phyloP scores from a whole-genome alignment of 1,140 invertebrate species.

The Philopotamus ludificatus region DNA sequence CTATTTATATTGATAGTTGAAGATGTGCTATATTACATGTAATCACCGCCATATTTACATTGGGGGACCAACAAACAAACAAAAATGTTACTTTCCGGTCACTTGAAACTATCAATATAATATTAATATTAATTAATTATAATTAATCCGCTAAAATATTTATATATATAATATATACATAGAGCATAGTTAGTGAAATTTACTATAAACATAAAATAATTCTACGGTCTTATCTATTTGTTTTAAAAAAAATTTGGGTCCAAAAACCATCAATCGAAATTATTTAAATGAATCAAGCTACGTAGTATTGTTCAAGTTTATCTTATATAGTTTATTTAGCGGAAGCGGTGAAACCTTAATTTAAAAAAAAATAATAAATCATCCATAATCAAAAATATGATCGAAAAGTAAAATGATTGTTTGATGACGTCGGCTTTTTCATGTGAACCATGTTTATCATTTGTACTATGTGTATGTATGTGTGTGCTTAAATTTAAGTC shows the following conservation, averaged over 20 bases:
- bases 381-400: not conserved
- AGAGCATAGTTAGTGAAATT: constrained; percentile 33
- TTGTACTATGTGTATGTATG: constrained; percentile 10
- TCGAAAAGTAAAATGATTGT: too few relatives aligned
- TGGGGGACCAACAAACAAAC: too few relatives aligned
- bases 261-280: constrained; percentile 34
- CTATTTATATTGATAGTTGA: too few relatives aligned
- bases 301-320: constrained; percentile 4
- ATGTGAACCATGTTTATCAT: constrained; percentile 1
- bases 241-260: constrained; percentile 36
- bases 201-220: constrained; percentile 19
- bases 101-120: too few relatives aligned
- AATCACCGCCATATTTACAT: too few relatives aligned
- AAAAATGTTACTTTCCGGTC: too few relatives aligned
- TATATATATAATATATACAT: too few relatives aligned
- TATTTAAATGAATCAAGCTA: not conserved
- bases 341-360: not conserved
- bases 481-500: constrained; percentile 15
- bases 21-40: too few relatives aligned
- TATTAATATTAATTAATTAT: too few relatives aligned
- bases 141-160: too few relatives aligned
- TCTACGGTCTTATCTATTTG: not conserved
- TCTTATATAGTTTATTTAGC: not conserved
- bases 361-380: too few relatives aligned
- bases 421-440: too few relatives aligned